phyloP scores from a whole-genome alignment of 2,888 invertebrate species.

The Latheticus oryzae region DNA sequence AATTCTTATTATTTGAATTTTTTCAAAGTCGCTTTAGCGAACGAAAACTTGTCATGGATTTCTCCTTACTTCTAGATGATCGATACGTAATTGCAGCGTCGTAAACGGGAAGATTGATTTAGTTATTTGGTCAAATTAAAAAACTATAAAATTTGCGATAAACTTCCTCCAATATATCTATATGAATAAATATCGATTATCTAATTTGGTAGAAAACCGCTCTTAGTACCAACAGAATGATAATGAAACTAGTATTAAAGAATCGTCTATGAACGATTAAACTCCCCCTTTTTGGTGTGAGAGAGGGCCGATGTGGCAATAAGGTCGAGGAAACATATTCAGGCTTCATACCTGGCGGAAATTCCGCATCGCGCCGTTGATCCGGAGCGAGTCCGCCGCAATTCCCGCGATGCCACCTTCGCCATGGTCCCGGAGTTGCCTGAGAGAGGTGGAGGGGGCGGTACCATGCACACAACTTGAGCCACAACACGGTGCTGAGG shows the following conservation, averaged over 20 bases:
- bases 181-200: constrained; percentile 3
- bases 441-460: constrained; percentile 85
- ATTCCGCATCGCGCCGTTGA: constrained; percentile 96
- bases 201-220: background rate
- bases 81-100: no score
- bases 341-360: constrained; percentile 86
- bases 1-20: no score
- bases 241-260: constrained; percentile 23
- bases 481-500: constrained; percentile 72
- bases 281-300: constrained; percentile 25
- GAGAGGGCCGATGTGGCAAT: constrained; percentile 32
- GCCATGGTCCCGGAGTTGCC: constrained; percentile 77
- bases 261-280: no score
- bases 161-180: no score
- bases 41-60: no score
- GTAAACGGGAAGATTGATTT: no score
- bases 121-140: no score
- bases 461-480: constrained; percentile 75
- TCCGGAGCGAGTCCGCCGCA: constrained; percentile 93
- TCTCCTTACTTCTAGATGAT: no score
- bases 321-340: constrained; percentile 39
- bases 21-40: no score
- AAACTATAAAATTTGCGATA: no score
- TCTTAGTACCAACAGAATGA: no score
- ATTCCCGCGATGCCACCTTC: constrained; percentile 93